Conservation (phyloP, 1,140 invertebrate species). For the Megalonaias nervosa region DNA sequence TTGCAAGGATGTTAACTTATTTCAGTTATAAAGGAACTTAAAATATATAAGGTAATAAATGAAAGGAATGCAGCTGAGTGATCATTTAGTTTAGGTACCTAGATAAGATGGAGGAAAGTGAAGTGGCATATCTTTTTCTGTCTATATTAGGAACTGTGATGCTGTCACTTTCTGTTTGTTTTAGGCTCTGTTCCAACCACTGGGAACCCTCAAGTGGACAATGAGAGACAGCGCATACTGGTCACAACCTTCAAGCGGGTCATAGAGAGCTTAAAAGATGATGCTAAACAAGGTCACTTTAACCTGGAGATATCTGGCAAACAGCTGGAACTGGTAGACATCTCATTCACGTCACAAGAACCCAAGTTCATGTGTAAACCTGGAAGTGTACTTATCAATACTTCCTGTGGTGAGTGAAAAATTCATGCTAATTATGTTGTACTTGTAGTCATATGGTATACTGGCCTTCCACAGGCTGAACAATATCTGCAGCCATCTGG, state of each 20-base stretch:
- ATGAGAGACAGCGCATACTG: conserved; percentile 46
- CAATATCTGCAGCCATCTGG: too few species aligned
- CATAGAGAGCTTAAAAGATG: conserved; percentile 56
- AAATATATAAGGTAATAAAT: too few species aligned
- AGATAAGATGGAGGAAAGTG: too few species aligned
- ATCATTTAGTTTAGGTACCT: too few species aligned
- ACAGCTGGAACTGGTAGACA: conserved; percentile 57
- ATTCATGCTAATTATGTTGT: too few species aligned
- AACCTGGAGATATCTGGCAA: conserved; percentile 63
- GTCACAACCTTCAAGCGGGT: conserved; percentile 57
- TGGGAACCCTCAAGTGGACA: conserved; percentile 33
- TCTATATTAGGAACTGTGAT: too few species aligned
- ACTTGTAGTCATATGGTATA: too few species aligned
- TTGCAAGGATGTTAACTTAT: too few species aligned
- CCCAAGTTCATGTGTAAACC: conserved; percentile 68
- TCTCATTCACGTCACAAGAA: conserved; percentile 54
- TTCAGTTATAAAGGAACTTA: too few species aligned
- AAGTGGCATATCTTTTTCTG: too few species aligned
- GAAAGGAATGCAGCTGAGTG: too few species aligned
- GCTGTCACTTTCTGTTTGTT: not conserved
- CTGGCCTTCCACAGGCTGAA: too few species aligned
- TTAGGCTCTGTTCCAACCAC: conserved; percentile 41
- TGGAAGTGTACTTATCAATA: conserved; percentile 67
- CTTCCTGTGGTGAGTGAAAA: conserved; percentile 69
- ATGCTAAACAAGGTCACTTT: conserved; percentile 65